phyloP scores from a whole-genome alignment of 2,113 vertebrate genomes.

The Gallinago media region DNA sequence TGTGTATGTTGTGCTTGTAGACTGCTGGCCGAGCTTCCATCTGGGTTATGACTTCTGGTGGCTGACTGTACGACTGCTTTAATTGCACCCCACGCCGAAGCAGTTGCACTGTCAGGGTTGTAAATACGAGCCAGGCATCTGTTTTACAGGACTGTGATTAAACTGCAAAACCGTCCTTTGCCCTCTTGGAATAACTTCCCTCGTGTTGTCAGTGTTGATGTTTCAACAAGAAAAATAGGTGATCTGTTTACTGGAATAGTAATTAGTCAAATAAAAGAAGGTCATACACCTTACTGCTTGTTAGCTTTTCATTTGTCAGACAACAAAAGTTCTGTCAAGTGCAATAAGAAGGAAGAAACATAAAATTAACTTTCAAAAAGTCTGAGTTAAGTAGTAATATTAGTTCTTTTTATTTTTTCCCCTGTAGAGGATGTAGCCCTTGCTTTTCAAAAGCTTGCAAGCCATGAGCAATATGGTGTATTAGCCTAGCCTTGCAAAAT shows the following conservation, averaged over 20 bases:
- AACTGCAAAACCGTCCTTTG: constrained; percentile 25
- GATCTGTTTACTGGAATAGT: neutral
- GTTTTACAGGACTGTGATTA: neutral
- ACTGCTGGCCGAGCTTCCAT: neutral
- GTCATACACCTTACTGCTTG: neutral
- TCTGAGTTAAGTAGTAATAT: neutral
- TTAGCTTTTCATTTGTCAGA: constrained; percentile 55
- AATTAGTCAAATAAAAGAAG: constrained; percentile 35
- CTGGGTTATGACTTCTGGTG: neutral
- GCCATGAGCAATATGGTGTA: constrained; percentile 22
- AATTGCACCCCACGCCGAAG: neutral
- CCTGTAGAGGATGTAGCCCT: neutral
- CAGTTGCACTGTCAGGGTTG: neutral
- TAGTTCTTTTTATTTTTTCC: neutral
- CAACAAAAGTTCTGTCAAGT: constrained; percentile 51
- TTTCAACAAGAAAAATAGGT: constrained; percentile 20
- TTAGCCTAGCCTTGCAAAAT: constrained; percentile 34
- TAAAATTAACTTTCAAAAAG: neutral
- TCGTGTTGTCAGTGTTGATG: neutral
- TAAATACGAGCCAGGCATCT: neutral
- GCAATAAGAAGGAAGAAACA: constrained; percentile 7
- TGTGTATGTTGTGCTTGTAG: neutral
- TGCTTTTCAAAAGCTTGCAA: constrained; percentile 16
- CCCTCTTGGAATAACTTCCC: neutral
- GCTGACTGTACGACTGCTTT: neutral